Conservation (phyloP, 1,140 invertebrate species). For the Meloidogyne exigua region DNA sequence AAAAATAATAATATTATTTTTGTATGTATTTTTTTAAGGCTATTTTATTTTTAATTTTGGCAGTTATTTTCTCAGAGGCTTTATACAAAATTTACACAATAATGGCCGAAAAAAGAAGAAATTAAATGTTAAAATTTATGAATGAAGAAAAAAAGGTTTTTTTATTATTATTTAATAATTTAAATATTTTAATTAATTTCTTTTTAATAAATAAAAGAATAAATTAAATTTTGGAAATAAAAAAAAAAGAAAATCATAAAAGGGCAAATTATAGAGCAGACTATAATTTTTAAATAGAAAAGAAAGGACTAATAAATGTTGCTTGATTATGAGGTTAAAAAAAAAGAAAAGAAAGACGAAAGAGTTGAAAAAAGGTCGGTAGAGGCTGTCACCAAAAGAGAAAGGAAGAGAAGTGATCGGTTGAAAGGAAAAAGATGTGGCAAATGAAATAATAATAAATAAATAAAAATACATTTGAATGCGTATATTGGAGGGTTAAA, state of each 20-base stretch:
- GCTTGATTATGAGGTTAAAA: not conserved
- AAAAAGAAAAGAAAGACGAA: not conserved
- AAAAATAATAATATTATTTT: too few species aligned
- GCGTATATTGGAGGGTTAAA: not conserved
- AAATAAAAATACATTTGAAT: not conserved
- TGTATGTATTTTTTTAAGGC: too few species aligned
- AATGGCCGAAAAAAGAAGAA: too few species aligned
- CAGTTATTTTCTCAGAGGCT: too few species aligned
- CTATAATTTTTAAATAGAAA: too few species aligned
- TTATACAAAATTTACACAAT: too few species aligned
- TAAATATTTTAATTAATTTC: not conserved
- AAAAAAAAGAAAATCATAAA: not conserved
- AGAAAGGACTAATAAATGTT: too few species aligned
- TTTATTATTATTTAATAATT: too few species aligned
- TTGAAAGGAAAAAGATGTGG: not conserved
- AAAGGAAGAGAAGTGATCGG: not conserved
- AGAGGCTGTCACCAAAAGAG: slow-evolving; percentile 3
- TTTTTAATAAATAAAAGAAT: not conserved
- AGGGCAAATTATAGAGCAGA: not conserved
- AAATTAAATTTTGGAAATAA: not conserved
- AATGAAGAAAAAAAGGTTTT: too few species aligned
- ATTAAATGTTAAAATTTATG: too few species aligned
- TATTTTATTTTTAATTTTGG: too few species aligned
- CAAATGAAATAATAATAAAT: too few species aligned
- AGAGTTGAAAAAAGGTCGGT: not conserved